These are phyloP conservation scores for Ariolimax columbianus DNA, from an alignment of 2,888 invertebrate species.

Conservation along the genomic window DNA sequence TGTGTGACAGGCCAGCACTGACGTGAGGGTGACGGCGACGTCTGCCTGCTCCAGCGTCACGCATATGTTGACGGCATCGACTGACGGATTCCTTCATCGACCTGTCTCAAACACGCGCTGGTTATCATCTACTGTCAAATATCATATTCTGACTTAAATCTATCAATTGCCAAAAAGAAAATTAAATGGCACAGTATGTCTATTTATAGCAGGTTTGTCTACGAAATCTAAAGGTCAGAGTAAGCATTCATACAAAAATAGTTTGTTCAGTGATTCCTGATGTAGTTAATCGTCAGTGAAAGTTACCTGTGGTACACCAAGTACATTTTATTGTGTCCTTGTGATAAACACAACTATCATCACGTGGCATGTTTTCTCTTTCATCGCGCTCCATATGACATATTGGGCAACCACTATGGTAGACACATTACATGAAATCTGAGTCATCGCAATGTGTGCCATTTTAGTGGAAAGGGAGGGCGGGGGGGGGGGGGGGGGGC, in stretches of 20 bases:
- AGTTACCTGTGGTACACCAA: no score
- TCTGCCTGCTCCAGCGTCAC: background rate
- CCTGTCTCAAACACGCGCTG: slow-evolving; percentile 15
- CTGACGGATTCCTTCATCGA: slow-evolving; percentile 23
- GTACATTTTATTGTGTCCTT: no score
- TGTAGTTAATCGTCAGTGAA: no score
- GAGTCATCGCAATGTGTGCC: no score
- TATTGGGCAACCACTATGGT: no score
- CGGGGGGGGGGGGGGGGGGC: no score
- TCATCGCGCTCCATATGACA: no score
- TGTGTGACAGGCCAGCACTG: background rate
- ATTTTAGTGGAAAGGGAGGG: no score
- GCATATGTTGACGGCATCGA: slow-evolving; percentile 14
- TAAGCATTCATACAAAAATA: background rate
- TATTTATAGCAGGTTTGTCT: background rate
- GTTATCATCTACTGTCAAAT: background rate
- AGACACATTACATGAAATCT: no score
- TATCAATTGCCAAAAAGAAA: background rate
- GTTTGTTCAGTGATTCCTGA: no score
- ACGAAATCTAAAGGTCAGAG: background rate
- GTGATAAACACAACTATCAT: no score
- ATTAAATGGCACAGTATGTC: background rate
- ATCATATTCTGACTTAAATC: background rate
- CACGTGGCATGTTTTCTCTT: no score
- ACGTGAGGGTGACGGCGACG: background rate